A percentile compares a stretch with the other conserved stretches of the same genome.
Evolutionary conservation across 1,140 invertebrate species (phyloP).

Genomic region (Penaeus vannamei): DNA sequence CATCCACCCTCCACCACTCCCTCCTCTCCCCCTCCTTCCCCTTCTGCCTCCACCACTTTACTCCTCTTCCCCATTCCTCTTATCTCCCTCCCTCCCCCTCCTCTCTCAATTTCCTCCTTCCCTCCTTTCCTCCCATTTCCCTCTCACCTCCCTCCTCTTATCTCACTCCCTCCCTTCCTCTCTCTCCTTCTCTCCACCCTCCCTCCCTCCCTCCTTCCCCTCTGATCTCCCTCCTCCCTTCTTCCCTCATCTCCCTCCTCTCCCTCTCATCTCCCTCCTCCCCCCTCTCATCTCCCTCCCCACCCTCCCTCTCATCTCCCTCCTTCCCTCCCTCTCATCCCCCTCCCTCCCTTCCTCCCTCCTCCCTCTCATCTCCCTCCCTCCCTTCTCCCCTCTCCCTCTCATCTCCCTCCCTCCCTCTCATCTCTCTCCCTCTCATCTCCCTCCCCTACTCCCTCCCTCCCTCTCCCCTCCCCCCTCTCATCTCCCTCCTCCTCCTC

Average conservation of each 20-base stretch:
- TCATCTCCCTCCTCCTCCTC: not conserved
- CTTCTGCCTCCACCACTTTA: not conserved
- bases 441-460: not conserved
- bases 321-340: not conserved
- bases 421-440: not conserved
- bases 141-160: not conserved
- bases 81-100: not conserved
- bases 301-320: not conserved
- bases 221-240: not conserved
- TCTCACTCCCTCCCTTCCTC: not conserved
- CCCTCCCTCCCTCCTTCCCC: not conserved
- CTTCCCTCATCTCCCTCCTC: not conserved
- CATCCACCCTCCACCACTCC: too few relatives aligned
- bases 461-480: not conserved
- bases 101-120: not conserved
- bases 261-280: not conserved
- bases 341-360: not conserved
- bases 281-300: not conserved
- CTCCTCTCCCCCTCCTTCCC: not conserved
- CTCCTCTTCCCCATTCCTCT: not conserved
- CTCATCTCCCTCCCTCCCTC: not conserved
- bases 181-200: not conserved
- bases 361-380: not conserved
- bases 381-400: not conserved
- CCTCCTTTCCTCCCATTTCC: too few relatives aligned